phyloP scores from a whole-genome alignment of 2,797 vertebrate genomes.

The Betta splendens region DNA sequence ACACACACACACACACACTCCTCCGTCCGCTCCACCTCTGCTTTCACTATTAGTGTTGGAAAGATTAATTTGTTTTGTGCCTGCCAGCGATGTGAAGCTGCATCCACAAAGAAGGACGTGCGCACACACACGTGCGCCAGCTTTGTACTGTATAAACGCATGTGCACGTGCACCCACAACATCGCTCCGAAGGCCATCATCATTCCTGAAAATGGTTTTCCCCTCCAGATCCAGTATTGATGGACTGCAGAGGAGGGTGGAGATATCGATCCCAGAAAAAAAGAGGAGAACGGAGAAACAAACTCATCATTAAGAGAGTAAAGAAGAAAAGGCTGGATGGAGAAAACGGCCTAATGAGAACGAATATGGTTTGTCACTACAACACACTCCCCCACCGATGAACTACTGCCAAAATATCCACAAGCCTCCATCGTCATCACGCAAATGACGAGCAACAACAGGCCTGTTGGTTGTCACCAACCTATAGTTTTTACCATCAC shows the following conservation, averaged over 20 bases:
- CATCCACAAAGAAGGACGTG: slow-evolving; percentile 25
- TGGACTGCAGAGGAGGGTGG: slow-evolving; percentile 28
- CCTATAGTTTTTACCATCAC: too few species aligned
- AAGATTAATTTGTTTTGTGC: slow-evolving; percentile 71
- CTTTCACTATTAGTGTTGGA: slow-evolving; percentile 49
- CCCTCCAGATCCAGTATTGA: slow-evolving; percentile 65
- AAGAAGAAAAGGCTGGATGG: slow-evolving; percentile 39
- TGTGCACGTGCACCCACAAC: slow-evolving; percentile 8
- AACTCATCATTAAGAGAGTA: slow-evolving; percentile 58
- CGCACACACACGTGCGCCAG: slow-evolving; percentile 24
- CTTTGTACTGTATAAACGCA: background rate
- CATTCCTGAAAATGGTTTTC: slow-evolving; percentile 46
- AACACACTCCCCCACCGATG: background rate
- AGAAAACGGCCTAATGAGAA: slow-evolving; percentile 53
- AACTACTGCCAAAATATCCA: background rate
- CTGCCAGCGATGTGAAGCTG: slow-evolving; percentile 42
- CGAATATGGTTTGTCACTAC: slow-evolving; percentile 1
- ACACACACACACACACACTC: slow-evolving; percentile 14
- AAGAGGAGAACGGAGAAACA: slow-evolving; percentile 51
- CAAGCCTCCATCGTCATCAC: too few species aligned
- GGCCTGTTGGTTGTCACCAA: too few species aligned
- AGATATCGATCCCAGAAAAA: slow-evolving; percentile 64
- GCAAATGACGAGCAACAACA: too few species aligned
- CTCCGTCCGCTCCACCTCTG: slow-evolving; percentile 26
- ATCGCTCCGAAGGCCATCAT: slow-evolving; percentile 43